Percentiles rank a stretch among this genome's conserved stretches.
These are phyloP conservation scores for Zygogramma bicolorata DNA, from an alignment of 2,888 invertebrate species.

Conservation along the genomic window DNA sequence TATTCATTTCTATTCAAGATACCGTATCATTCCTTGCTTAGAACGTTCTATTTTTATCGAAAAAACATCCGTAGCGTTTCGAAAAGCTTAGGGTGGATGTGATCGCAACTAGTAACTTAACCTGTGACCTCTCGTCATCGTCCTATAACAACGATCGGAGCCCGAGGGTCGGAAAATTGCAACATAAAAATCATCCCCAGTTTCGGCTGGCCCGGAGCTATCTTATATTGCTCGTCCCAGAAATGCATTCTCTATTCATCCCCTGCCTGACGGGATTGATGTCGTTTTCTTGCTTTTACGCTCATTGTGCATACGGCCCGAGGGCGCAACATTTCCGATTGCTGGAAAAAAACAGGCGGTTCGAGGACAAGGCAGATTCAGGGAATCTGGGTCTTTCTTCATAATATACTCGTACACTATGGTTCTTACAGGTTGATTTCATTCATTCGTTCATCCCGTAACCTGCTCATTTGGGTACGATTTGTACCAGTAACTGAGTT, in stretches of 20 bases:
- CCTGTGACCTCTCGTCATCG: conserved; percentile 64
- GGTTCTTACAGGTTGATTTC: too few species aligned
- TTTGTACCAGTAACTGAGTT: too few species aligned
- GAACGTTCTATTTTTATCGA: not conserved
- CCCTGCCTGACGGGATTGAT: conserved; percentile 60
- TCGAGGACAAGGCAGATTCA: too few species aligned
- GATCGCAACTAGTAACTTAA: conserved; percentile 58
- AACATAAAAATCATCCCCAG: conserved; percentile 65
- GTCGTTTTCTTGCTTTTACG: conserved; percentile 50
- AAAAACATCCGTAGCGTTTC: conserved; percentile 11
- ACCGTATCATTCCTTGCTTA: not conserved
- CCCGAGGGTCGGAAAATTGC: conserved; percentile 66
- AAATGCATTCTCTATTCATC: conserved; percentile 64
- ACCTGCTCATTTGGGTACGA: too few species aligned
- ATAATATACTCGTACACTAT: too few species aligned
- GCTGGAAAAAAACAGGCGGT: not conserved
- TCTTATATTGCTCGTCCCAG: conserved; percentile 55
- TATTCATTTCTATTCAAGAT: not conserved
- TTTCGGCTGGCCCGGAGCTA: conserved; percentile 53
- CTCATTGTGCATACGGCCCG: conserved; percentile 24
- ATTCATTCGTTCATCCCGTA: too few species aligned
- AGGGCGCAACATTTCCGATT: not conserved
- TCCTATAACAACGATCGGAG: conserved; percentile 59
- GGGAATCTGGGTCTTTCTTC: too few species aligned
- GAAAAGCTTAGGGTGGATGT: conserved; percentile 38